Percentiles rank a stretch among this genome's conserved stretches.
Conservation (phyloP, 2,113 vertebrate species). For the Nibea coibor region DNA sequence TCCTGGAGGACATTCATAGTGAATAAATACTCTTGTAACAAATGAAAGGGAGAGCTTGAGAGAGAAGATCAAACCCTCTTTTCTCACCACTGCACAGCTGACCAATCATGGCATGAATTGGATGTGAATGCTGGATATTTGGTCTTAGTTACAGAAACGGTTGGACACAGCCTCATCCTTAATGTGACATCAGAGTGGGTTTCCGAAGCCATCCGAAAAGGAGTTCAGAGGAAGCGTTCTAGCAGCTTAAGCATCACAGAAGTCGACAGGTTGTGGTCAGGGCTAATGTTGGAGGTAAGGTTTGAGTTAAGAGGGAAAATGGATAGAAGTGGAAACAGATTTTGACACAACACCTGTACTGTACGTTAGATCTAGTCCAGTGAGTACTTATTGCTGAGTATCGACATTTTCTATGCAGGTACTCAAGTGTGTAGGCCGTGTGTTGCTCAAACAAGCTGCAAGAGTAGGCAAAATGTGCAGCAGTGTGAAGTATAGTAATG, state of each 20-base stretch:
- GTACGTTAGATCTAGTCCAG: too few relatives aligned
- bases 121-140: not conserved
- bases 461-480: too few relatives aligned
- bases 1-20: too few relatives aligned
- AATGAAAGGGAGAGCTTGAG: not conserved
- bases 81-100: not conserved
- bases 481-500: too few relatives aligned
- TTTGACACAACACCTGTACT: not conserved
- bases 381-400: too few relatives aligned
- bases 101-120: not conserved
- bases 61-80: conserved; percentile 1
- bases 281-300: not conserved
- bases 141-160: not conserved
- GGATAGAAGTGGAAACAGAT: not conserved
- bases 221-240: not conserved
- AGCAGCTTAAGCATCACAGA: not conserved
- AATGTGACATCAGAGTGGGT: not conserved
- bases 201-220: not conserved
- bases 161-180: not conserved
- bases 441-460: too few relatives aligned
- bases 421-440: too few relatives aligned
- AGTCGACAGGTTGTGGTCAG: not conserved
- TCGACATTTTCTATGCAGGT: too few relatives aligned
- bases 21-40: not conserved
- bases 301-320: not conserved